These are phyloP conservation scores for Pantherophis guttatus DNA, from an alignment of 2,113 vertebrate species.

Conservation along the genomic window DNA sequence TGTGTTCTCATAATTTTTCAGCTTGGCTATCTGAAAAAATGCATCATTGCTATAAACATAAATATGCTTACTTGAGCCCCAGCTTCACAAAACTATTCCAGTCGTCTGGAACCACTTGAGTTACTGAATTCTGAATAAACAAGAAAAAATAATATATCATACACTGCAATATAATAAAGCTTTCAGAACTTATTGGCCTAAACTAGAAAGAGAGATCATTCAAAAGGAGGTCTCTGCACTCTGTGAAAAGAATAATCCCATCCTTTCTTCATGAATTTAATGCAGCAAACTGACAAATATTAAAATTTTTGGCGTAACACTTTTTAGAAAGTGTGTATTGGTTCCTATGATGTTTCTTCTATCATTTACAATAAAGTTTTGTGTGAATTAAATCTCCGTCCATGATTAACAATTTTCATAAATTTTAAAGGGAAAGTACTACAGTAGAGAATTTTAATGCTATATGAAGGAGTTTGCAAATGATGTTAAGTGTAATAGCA, in stretches of 20 bases:
- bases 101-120: constrained; percentile 72
- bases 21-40: neutral
- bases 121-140: constrained; percentile 63
- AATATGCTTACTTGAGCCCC: constrained; percentile 80
- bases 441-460: neutral
- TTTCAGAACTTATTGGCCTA: neutral
- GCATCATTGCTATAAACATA: neutral
- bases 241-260: neutral
- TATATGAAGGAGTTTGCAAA: neutral
- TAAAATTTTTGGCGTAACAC: neutral
- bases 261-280: neutral
- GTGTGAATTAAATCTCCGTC: neutral
- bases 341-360: neutral
- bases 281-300: neutral
- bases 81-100: constrained; percentile 87
- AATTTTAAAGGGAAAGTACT: neutral
- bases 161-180: neutral
- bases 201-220: neutral
- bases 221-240: neutral
- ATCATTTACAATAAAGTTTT: neutral
- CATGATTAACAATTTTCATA: neutral
- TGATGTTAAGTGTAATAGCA: neutral
- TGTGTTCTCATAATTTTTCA: neutral
- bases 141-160: constrained; percentile 7
- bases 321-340: neutral